Percentiles rank a stretch among this genome's conserved stretches.
Conservation (phyloP, 2,113 vertebrate species). For the Trichechus manatus region DNA sequence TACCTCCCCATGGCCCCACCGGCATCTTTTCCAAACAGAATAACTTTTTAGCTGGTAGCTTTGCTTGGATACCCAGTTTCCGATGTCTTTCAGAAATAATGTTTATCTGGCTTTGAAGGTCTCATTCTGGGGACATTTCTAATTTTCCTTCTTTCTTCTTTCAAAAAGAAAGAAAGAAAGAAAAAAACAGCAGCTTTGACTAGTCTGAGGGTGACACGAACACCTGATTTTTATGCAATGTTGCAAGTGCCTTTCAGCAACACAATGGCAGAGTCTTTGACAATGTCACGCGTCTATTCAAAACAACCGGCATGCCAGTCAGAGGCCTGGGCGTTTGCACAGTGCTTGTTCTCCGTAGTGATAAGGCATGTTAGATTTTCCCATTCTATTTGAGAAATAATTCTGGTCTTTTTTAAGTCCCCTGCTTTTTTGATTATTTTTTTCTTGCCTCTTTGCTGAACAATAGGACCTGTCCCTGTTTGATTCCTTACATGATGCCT, state of each 20-base stretch:
- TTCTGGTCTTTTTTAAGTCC: constrained; percentile 73
- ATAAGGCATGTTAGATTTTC: constrained; percentile 71
- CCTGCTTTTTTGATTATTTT: constrained; percentile 73
- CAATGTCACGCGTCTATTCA: constrained; percentile 78
- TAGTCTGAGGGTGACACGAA: constrained; percentile 66
- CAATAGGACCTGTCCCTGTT: constrained; percentile 74
- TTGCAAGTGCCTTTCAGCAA: constrained; percentile 72
- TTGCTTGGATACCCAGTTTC: constrained; percentile 60
- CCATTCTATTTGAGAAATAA: constrained; percentile 79
- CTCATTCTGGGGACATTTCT: constrained; percentile 71
- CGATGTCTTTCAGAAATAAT: constrained; percentile 58
- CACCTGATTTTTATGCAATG: constrained; percentile 66
- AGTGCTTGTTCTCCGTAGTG: constrained; percentile 66
- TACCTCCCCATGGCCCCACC: background rate
- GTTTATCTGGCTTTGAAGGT: constrained; percentile 70
- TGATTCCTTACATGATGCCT: constrained; percentile 57
- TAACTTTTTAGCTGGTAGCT: constrained; percentile 22
- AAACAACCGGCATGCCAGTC: constrained; percentile 81
- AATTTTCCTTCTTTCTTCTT: constrained; percentile 80
- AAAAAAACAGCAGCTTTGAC: constrained; percentile 62
- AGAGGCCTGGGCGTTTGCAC: constrained; percentile 75
- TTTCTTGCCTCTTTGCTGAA: constrained; percentile 57
- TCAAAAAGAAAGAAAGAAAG: constrained; percentile 67
- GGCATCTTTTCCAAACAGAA: background rate
- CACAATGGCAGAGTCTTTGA: constrained; percentile 75